Conservation (phyloP, 2,797 vertebrate genomes). For the Aplochiton taeniatus region DNA sequence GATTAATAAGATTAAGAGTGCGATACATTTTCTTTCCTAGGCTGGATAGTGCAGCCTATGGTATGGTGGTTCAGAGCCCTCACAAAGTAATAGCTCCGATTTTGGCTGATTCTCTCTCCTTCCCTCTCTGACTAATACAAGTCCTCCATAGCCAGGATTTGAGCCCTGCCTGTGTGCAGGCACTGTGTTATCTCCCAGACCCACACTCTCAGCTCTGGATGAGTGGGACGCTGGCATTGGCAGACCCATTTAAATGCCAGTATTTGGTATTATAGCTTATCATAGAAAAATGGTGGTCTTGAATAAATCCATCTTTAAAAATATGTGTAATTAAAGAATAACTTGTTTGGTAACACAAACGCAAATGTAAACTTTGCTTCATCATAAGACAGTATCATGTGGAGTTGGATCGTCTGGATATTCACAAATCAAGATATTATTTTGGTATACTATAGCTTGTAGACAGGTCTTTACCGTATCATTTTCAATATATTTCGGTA, state of each 20-base stretch:
- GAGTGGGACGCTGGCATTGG: slow-evolving; percentile 10
- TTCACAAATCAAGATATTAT: no score
- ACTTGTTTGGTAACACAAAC: no score
- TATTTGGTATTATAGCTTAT: slow-evolving; percentile 5
- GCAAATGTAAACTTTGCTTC: no score
- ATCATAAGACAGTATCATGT: no score
- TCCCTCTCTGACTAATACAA: slow-evolving; percentile 1
- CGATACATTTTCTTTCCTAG: no score
- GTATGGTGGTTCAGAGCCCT: background rate
- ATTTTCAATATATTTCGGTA: no score
- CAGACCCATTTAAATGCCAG: slow-evolving; percentile 11
- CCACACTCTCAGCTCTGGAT: slow-evolving; percentile 4
- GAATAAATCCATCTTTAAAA: no score
- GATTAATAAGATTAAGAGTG: no score
- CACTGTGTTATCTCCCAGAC: slow-evolving; percentile 13
- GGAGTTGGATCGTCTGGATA: no score
- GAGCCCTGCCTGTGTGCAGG: background rate
- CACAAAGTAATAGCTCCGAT: background rate
- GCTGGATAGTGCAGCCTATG: background rate
- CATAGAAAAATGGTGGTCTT: background rate
- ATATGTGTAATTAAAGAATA: no score
- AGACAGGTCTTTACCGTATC: no score
- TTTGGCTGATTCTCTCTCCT: background rate
- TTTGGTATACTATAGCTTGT: no score
- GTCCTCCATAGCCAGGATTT: background rate